These are phyloP conservation scores for Saturnia pavonia DNA, from an alignment of 2,888 invertebrate species.

Conservation along the genomic window DNA sequence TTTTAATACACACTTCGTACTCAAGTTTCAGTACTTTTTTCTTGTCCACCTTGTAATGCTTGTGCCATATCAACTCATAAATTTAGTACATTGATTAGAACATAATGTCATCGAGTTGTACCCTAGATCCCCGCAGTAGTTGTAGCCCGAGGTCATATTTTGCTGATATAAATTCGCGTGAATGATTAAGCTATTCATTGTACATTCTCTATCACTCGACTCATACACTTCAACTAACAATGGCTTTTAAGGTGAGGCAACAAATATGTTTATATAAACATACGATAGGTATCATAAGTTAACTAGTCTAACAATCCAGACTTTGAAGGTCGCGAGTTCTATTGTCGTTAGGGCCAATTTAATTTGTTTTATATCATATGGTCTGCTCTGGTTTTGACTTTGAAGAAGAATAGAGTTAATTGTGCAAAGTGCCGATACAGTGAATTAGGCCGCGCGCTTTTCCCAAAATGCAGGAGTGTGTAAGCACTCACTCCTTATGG, in stretches of 20 bases:
- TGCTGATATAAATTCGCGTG: slow-evolving; percentile 39
- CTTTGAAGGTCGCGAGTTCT: not conserved
- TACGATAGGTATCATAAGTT: slow-evolving; percentile 14
- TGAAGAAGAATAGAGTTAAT: too few relatives aligned
- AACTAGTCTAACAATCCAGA: not conserved
- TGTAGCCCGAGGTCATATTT: slow-evolving; percentile 34
- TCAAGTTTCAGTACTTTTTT: not conserved
- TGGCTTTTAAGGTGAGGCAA: slow-evolving; percentile 44
- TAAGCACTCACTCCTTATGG: too few relatives aligned
- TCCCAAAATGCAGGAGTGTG: not conserved
- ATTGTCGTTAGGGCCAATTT: not conserved
- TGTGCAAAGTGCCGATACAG: too few relatives aligned
- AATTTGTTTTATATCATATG: not conserved
- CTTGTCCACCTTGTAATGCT: slow-evolving; percentile 39
- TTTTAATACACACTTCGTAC: not conserved
- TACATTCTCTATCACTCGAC: slow-evolving; percentile 31
- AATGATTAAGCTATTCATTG: slow-evolving; percentile 30
- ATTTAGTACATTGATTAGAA: slow-evolving; percentile 41
- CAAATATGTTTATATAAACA: not conserved
- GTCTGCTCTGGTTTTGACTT: not conserved
- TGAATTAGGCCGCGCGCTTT: too few relatives aligned
- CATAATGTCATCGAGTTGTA: slow-evolving; percentile 36
- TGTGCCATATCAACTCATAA: slow-evolving; percentile 43
- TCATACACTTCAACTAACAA: slow-evolving; percentile 34
- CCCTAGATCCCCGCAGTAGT: slow-evolving; percentile 24